Base-by-base conservation (phyloP, 2,888 invertebrate species). In the Athalia circularis region DNA sequence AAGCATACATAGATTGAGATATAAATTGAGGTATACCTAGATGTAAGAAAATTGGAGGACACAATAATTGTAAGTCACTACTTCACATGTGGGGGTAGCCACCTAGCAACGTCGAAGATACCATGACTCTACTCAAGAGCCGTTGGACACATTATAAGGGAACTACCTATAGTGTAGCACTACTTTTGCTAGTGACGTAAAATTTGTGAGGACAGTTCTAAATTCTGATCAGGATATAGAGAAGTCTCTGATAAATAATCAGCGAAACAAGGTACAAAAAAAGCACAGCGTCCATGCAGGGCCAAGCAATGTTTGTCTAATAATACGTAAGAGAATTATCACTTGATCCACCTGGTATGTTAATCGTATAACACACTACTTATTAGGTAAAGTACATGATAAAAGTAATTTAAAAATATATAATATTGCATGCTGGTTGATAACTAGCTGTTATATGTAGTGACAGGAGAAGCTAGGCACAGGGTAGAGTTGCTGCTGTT, bases 181-280 rank as follows among this genome's bases (percentile, higher is more conserved):
- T 72, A 59, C 57, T 54, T 45, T 72, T 59, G 54, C 72, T 72
- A 57, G 72, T 29, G 59, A 47, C 57, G 57, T 13, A 9, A 59
- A 29, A 29, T 29, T 29, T 47, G 11, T 7, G 47, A 59, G 5
- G 47, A 72, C 45, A 15, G 57, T 70, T 57, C 13, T 72, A 59
- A 72, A 72, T 72, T 59, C 70, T 72, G 59, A n/a, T 13, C 57
- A 9, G 29, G 48, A 50, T 75, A 75, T 48, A 64, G 92, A 92
- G 92, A 90, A 87, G 90, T 90, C 90, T 91, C 29, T 29, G 29
- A 91, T 91, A 91, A 91, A 88, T 91, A 90, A 91, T 90, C 87
- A 85, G 86, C 89, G 86, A 89, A 81, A 91, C 91, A 92, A 91
- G 92, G 85, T 92, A 92, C 91, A 92, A 91, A 91, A 89, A 86